Evolutionary conservation across 53 echinoderm and acorn worm genomes (phyloP), one percentile per base, ranked within the genome.

Genomic region (Echinarachnius parma): DNA sequence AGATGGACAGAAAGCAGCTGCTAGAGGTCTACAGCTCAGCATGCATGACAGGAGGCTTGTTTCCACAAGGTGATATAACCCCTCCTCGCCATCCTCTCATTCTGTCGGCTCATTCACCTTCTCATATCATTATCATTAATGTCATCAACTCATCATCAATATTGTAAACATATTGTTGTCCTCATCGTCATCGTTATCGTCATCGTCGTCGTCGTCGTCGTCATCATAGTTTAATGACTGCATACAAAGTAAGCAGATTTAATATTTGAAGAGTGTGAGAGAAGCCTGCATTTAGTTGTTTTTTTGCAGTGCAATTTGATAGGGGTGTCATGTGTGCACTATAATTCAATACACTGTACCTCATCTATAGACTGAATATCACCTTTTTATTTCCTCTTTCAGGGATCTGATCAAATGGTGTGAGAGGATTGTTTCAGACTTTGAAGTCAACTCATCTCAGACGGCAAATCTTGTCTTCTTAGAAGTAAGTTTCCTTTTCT

Each of bases 331-430:
- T 26, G 14, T 55, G 4, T 48, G 4, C 48, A 48, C 21, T 5
- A 19, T 19, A 19, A 21, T 48, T 25, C 14, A 11, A 27, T 26
- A 3, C 1, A 23, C 28, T 10, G 16, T n/a, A n/a, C n/a, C 55
- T 11, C 25, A 8, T 23, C 15, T 27, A 9, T 55, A 10, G 0
- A 25, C 19, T 50, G 25, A 22, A 52, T 56, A 10, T 34, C 3
- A 21, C 5, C 16, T 34, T 60, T 33, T 16, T 60, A 4, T 39
- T 62, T 39, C 4, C 1, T 14, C 39, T 39, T 61, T 39, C 77
- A 93, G 96, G 76, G 96, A 96, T 71, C 65, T 96, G 34, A 67
- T 96, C 56, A 96, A 96, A 59, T 96, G 96, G 96, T 96, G 96
- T 80, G 88, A 84, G 16, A 77, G 96, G 7, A 82, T 91, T 24